Evolutionary conservation across 1,140 invertebrate species (phyloP).

Genomic region (Drosophila novamexicana): DNA sequence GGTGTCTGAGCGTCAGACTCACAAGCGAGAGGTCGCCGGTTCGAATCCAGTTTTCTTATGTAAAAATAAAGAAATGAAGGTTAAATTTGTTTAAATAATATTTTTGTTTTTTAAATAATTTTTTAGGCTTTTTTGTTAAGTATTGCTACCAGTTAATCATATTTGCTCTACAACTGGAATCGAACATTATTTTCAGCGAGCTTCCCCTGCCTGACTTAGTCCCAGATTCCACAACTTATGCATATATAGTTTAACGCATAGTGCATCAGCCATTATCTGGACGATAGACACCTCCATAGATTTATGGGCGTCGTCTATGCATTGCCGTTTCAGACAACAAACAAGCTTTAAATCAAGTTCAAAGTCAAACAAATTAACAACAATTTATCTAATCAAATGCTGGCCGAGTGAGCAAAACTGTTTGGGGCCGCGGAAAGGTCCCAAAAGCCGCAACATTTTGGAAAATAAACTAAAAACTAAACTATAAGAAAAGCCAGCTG

Average conservation of each 20-base stretch:
- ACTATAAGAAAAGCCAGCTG: not conserved
- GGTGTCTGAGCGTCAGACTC: no score
- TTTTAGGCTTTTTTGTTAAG: no score
- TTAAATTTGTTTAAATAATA: no score
- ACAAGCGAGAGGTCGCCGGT: no score
- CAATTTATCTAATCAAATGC: conserved; percentile 72
- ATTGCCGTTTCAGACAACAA: conserved; percentile 46
- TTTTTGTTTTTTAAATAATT: no score
- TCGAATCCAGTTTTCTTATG: no score
- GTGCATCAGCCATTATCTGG: not conserved
- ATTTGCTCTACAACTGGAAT: no score
- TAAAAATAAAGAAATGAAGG: no score
- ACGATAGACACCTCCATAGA: conserved; percentile 7
- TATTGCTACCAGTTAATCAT: not conserved
- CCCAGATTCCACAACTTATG: not conserved
- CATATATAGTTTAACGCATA: not conserved
- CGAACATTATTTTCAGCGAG: not conserved
- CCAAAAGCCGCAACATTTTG: conserved; percentile 33
- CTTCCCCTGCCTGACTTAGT: not conserved
- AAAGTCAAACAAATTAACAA: conserved; percentile 81
- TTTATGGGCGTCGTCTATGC: conserved; percentile 41
- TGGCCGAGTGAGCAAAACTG: conserved; percentile 7
- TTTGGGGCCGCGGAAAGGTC: not conserved
- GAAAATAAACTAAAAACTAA: not conserved
- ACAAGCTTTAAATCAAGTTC: conserved; percentile 80